Evolutionary conservation across 2,113 vertebrate species (phyloP).

Genomic region (Syngnathus floridae): DNA sequence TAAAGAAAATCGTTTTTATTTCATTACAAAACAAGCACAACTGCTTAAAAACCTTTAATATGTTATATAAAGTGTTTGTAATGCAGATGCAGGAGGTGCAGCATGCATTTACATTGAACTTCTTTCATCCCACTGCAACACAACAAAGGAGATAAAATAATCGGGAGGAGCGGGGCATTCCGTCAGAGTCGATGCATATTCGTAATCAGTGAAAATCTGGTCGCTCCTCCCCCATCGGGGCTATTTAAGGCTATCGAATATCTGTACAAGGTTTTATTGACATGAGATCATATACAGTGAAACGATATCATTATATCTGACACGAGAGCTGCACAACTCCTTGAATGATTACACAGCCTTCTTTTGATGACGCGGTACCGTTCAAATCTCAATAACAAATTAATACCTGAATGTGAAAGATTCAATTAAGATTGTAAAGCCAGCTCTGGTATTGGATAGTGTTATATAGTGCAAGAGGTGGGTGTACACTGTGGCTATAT

Average conservation of each 20-base stretch:
- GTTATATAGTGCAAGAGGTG: neutral
- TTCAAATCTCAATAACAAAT: neutral
- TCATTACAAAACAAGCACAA: constrained; percentile 38
- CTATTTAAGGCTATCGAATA: constrained; percentile 60
- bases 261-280: constrained; percentile 48
- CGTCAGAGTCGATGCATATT: constrained; percentile 8
- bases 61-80: constrained; percentile 13
- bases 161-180: constrained; percentile 4
- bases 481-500: constrained; percentile 1
- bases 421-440: neutral
- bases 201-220: neutral
- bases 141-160: constrained; percentile 2
- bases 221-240: constrained; percentile 20
- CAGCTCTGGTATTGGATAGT: neutral
- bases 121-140: constrained; percentile 13
- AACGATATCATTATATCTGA: constrained; percentile 11
- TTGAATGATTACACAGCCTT: neutral
- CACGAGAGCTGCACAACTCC: neutral
- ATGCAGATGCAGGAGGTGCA: constrained; percentile 16
- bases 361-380: neutral
- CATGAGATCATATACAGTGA: constrained; percentile 26
- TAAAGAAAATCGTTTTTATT: constrained; percentile 42
- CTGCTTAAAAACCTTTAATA: constrained; percentile 54
- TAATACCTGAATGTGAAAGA: neutral
- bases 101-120: constrained; percentile 16